Evolutionary conservation across 2,797 vertebrate species (phyloP), one percentile per base, ranked within the genome.

Genomic region (Dryobates pubescens): DNA sequence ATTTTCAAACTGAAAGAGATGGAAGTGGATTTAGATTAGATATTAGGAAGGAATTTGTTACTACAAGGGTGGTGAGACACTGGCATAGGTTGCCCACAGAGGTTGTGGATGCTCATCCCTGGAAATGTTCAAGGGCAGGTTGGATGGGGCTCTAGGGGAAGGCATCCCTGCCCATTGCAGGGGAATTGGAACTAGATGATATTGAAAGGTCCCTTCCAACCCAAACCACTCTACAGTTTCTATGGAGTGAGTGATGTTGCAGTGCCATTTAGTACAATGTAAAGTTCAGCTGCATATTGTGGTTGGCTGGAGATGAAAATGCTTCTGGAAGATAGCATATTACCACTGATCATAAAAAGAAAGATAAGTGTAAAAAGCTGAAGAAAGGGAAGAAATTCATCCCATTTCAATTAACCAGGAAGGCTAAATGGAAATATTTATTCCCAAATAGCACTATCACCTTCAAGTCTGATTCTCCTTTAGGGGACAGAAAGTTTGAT

Each of bases 401-500:
- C 64, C 61, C 30, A 1, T 88, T 94, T 81, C 93, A 94, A 92
- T 92, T 88, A 83, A 88, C n/a, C 20, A 30, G 59, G 70, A 61
- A 82, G 32, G 76, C 30, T 86, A 79, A 90, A 81, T 62, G 45
- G 90, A 91, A 94, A 79, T 89, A 88, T 89, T 94, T 94, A 78
- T 57, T 89, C 67, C 69, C 45, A 65, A 88, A 85, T 17, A 85
- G 51, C 84, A 63, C 88, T 85, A 83, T 90, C 88, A 80, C 59
- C 82, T 89, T 92, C 74, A 36, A 84, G 90, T 68, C 82, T 38
- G 32, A 89, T 79, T 94, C 87, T 82, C 77, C 95, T 96, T 76
- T 27, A 95, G 92, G 92, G 90, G 93, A 92, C 49, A 77, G 82
- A 51, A 92, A 68, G 41, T 92, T 91, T 93, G 92, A 95, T 96